Percentiles rank a stretch among this genome's conserved stretches.
Evolutionary conservation across 2,888 invertebrate genomes (phyloP).

Genomic region (Trichogramma evanescens): DNA sequence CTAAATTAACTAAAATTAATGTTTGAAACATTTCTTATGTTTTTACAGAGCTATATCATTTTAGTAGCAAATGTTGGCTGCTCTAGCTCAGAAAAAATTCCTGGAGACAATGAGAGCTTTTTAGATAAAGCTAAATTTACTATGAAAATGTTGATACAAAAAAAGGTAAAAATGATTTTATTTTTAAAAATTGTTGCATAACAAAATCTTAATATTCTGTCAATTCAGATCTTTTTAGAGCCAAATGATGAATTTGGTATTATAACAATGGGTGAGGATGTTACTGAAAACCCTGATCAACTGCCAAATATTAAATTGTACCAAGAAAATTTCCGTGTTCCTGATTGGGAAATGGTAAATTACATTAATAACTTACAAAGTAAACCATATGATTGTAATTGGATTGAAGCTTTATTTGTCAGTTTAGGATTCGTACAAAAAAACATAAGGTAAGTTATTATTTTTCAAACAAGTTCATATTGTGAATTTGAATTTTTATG

Average conservation of each 20-base stretch:
- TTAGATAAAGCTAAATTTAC: conserved; percentile 29
- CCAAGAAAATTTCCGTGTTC: conserved; percentile 18
- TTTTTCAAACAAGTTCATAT: too few relatives aligned
- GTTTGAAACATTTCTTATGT: not conserved
- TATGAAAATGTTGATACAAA: conserved; percentile 24
- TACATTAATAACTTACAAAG: conserved; percentile 20
- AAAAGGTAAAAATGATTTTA: conserved; percentile 22
- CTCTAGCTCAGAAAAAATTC: conserved; percentile 7
- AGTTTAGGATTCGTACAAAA: conserved; percentile 22
- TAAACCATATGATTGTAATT: conserved; percentile 23
- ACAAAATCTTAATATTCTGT: conserved; percentile 1
- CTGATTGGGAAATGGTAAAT: conserved; percentile 28
- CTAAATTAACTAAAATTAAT: too few relatives aligned
- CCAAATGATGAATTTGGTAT: conserved; percentile 31
- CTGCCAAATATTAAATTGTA: conserved; percentile 25
- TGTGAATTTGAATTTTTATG: too few relatives aligned
- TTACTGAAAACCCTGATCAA: conserved; percentile 23
- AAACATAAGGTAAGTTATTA: conserved; percentile 24
- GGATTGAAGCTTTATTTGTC: conserved; percentile 29
- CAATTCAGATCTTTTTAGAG: conserved; percentile 30
- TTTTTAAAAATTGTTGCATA: conserved; percentile 1
- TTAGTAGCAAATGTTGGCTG: conserved; percentile 28
- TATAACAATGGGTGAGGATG: conserved; percentile 27
- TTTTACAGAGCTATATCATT: conserved; percentile 25
- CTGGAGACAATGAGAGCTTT: conserved; percentile 17